Base-by-base conservation (phyloP, 2,113 vertebrate genomes). In the Nothocercus julius region DNA sequence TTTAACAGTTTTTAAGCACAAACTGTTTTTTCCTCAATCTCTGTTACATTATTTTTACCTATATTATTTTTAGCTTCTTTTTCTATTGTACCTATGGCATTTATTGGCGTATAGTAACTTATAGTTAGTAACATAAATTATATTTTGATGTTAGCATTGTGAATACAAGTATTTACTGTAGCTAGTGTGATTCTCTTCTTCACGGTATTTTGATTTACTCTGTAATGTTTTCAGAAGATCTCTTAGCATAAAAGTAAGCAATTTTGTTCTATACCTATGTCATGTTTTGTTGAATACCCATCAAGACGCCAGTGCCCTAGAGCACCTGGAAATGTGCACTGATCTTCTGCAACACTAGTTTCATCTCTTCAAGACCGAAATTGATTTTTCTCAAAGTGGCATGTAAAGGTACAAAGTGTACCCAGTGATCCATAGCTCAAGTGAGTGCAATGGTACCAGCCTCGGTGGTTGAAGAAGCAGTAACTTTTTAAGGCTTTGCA, bases 321-420 rank as follows among this genome's bases (percentile, higher is more conserved):
- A 95, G 95, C 95, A 92, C 87, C 82, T 91, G 94, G 92, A 95
- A 92, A 93, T 94, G 77, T 38, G 61, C 95, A 93, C 84, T 93
- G 88, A 92, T 96, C 96, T 97, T 95, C 96, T 96, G 95, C 95
- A 97, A 85, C 89, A 94, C 90, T 61, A 92, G 70, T 54, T 83
- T 82, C 86, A 87, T 91, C 94, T 95, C 87, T 89, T 88, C 90
- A 63, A 76, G 86, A 86, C 84, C 24, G 47, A 93, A 95, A 96
- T 87, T 92, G 96, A 97, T 96, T 97, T 97, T 95, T 54, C 94
- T 96, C 87, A 51, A 96, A 90, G 82, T 96, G 93, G 85, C 93
- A 90, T 86, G 80, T 87, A 90, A 80, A 95, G 93, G 93, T 89
- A 95, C 93, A 91, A 66, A 96, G 92, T 93, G 95, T 84, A 93